These are phyloP conservation scores for Myotis planiceps DNA, from an alignment of 2,797 vertebrate genomes.

Conservation along the genomic window DNA sequence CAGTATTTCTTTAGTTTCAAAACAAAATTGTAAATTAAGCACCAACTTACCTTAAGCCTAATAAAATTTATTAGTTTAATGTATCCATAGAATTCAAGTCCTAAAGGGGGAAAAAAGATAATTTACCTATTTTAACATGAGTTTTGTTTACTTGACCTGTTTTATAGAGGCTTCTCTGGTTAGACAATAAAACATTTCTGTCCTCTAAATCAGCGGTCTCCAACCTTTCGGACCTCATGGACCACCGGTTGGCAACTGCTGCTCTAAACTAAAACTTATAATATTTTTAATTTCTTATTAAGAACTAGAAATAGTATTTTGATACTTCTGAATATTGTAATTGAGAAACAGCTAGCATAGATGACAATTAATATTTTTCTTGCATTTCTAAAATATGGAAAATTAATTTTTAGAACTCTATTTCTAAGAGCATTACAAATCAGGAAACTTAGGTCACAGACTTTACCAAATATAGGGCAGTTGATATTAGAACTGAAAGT, in stretches of 20 bases:
- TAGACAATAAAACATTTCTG: not conserved
- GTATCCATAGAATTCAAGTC: constrained; percentile 96
- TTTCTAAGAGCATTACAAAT: constrained; percentile 35
- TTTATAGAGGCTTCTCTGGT: not conserved
- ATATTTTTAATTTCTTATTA: not conserved
- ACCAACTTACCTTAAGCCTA: constrained; percentile 90
- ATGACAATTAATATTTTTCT: not conserved
- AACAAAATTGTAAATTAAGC: not conserved
- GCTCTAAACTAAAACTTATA: not conserved
- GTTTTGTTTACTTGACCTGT: not conserved
- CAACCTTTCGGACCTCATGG: no score
- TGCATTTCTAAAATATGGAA: not conserved
- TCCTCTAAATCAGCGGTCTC: not conserved
- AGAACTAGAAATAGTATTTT: constrained; percentile 25
- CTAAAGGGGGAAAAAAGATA: constrained; percentile 82
- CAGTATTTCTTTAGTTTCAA: not conserved
- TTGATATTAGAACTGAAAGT: not conserved
- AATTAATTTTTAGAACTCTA: constrained; percentile 39
- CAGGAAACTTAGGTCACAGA: not conserved
- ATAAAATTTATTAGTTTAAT: constrained; percentile 97
- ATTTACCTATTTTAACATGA: not conserved
- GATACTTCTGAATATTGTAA: constrained; percentile 46
- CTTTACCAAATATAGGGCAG: constrained; percentile 3
- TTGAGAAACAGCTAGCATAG: not conserved
- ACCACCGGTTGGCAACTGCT: no score